phyloP scores from a whole-genome alignment of 1,140 invertebrate species.

The Zaprionus lachaisei region DNA sequence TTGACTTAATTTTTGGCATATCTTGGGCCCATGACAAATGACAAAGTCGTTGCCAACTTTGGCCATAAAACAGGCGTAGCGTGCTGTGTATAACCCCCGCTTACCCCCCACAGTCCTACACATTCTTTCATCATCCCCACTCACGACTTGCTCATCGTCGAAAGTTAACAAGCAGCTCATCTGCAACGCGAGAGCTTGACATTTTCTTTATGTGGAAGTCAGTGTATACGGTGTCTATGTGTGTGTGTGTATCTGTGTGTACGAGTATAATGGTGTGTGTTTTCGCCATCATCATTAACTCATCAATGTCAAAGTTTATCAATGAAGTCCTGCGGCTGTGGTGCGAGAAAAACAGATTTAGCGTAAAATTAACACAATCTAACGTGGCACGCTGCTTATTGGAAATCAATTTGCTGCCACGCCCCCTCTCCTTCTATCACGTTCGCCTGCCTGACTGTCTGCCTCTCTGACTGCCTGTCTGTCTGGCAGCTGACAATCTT shows the following conservation, averaged over 20 bases:
- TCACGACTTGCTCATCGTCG: not conserved
- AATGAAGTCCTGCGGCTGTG: slow-evolving; percentile 59
- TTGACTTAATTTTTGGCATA: slow-evolving; percentile 64
- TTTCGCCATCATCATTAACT: slow-evolving; percentile 76
- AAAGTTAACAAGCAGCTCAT: slow-evolving; percentile 44
- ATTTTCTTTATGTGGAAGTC: slow-evolving; percentile 53
- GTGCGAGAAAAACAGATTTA: slow-evolving; percentile 69
- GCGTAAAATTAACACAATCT: slow-evolving; percentile 82
- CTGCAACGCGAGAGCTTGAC: slow-evolving; percentile 36
- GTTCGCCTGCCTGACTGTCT: not conserved
- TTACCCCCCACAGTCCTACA: not conserved
- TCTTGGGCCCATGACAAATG: slow-evolving; percentile 63
- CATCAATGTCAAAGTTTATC: slow-evolving; percentile 82
- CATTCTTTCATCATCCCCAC: not conserved
- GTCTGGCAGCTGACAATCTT: slow-evolving; percentile 44
- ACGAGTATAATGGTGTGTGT: slow-evolving; percentile 22
- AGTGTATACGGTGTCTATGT: slow-evolving; percentile 19
- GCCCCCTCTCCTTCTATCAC: not conserved
- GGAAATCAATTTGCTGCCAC: slow-evolving; percentile 73
- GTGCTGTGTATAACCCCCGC: not conserved
- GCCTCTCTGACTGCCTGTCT: slow-evolving; percentile 1
- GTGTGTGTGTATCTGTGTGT: slow-evolving; percentile 24
- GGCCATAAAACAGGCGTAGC: slow-evolving; percentile 52
- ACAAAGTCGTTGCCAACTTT: slow-evolving; percentile 65
- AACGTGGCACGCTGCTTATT: slow-evolving; percentile 61